Percentiles rank a stretch among this genome's conserved stretches.
phyloP scores from a whole-genome alignment of 2,888 invertebrate genomes.

The Tipula helvola region DNA sequence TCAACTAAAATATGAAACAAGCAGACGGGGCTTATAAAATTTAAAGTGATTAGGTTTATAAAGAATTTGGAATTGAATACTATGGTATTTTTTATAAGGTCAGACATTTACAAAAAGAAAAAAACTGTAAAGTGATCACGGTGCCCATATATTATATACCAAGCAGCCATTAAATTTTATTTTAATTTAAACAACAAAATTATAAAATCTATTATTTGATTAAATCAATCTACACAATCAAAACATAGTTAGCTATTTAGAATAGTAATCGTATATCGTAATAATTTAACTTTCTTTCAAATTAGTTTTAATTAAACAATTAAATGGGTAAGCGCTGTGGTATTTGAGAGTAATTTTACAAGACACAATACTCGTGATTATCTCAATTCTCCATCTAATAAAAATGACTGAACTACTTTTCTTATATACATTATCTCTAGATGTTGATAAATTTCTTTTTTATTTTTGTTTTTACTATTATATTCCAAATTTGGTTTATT shows the following conservation, averaged over 20 bases:
- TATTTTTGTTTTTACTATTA: neutral
- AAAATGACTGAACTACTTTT: neutral
- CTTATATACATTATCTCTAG: neutral
- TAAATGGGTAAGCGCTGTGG: too few relatives aligned
- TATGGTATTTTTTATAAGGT: too few relatives aligned
- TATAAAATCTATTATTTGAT: neutral
- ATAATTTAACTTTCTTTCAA: neutral
- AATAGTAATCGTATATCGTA: neutral
- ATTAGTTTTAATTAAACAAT: too few relatives aligned
- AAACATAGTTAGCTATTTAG: neutral
- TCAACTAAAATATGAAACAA: too few relatives aligned
- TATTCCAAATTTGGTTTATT: neutral
- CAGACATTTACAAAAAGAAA: neutral
- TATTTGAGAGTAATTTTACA: neutral
- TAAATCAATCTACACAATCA: neutral
- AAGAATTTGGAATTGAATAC: too few relatives aligned
- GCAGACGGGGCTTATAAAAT: too few relatives aligned
- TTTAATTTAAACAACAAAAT: neutral
- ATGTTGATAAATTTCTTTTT: neutral
- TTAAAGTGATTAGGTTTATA: too few relatives aligned
- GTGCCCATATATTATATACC: neutral
- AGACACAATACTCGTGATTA: neutral
- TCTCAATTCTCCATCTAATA: neutral
- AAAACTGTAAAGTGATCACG: neutral
- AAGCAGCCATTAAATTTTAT: neutral